These are phyloP conservation scores for Thereva nobilitata DNA, from an alignment of 2,888 invertebrate species.

Conservation along the genomic window DNA sequence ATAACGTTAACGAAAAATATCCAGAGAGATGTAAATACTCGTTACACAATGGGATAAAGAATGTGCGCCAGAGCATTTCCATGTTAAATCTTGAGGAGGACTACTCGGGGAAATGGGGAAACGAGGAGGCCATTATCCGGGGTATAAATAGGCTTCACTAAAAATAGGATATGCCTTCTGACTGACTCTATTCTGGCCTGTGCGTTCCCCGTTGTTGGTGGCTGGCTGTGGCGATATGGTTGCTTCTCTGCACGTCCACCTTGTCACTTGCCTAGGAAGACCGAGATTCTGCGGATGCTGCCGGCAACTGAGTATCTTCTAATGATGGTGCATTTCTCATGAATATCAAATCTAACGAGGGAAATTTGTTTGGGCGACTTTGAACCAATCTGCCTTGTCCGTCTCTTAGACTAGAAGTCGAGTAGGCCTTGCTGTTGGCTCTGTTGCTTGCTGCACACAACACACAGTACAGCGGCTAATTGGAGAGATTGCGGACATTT, in stretches of 20 bases:
- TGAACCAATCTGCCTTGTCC: slow-evolving; percentile 7
- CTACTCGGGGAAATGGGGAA: slow-evolving; percentile 6
- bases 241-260: background rate
- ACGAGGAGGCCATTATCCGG: slow-evolving; percentile 26
- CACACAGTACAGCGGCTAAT: slow-evolving; percentile 14
- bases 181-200: slow-evolving; percentile 1
- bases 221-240: too few species aligned
- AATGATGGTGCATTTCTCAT: slow-evolving; percentile 29
- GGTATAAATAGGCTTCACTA: slow-evolving; percentile 25
- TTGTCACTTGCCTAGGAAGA: slow-evolving; percentile 2
- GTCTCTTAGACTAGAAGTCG: slow-evolving; percentile 9
- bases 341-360: slow-evolving; percentile 30
- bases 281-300: background rate
- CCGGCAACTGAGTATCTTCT: slow-evolving; percentile 14
- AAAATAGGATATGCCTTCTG: slow-evolving; percentile 13
- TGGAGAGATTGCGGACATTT: slow-evolving; percentile 26
- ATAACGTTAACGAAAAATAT: too few species aligned
- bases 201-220: too few species aligned
- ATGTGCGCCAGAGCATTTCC: background rate
- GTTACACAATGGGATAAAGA: too few species aligned
- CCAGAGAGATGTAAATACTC: too few species aligned
- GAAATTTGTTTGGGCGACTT: slow-evolving; percentile 27
- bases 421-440: background rate
- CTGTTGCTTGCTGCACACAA: background rate
- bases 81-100: slow-evolving; percentile 13